Evolutionary conservation across 2,888 invertebrate genomes (phyloP).

Genomic region (Tanytarsus gracilentus): DNA sequence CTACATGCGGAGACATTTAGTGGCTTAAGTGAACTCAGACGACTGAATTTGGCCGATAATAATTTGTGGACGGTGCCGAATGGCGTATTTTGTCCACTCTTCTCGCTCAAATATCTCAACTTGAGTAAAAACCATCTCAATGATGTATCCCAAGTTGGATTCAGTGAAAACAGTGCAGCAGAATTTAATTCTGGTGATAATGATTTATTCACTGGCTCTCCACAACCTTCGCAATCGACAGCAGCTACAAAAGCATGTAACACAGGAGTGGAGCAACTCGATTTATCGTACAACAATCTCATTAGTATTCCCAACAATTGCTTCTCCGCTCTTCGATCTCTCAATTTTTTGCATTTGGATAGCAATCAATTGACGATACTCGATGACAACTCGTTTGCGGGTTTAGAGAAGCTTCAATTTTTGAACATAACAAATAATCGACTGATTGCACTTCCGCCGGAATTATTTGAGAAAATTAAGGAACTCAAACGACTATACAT

Average conservation of each 20-base stretch:
- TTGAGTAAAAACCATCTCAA: constrained; percentile 68
- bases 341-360: constrained; percentile 61
- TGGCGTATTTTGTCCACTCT: constrained; percentile 63
- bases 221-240: constrained; percentile 42
- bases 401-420: constrained; percentile 56
- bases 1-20: constrained; percentile 62
- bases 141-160: constrained; percentile 65
- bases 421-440: constrained; percentile 73
- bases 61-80: constrained; percentile 67
- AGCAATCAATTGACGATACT: constrained; percentile 66
- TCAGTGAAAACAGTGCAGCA: constrained; percentile 54
- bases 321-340: constrained; percentile 57
- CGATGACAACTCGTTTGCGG: constrained; percentile 64
- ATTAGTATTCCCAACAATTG: constrained; percentile 60
- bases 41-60: constrained; percentile 63
- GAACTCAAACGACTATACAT: constrained; percentile 63
- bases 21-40: constrained; percentile 56
- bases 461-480: constrained; percentile 64
- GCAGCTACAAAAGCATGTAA: constrained; percentile 45
- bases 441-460: constrained; percentile 65
- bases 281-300: constrained; percentile 66
- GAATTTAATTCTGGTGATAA: constrained; percentile 38
- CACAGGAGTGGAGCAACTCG: constrained; percentile 57
- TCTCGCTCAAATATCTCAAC: constrained; percentile 59
- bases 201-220: constrained; percentile 32